Base-by-base conservation (phyloP, 2,888 invertebrate genomes). In the Agonopterix subpropinquella region DNA sequence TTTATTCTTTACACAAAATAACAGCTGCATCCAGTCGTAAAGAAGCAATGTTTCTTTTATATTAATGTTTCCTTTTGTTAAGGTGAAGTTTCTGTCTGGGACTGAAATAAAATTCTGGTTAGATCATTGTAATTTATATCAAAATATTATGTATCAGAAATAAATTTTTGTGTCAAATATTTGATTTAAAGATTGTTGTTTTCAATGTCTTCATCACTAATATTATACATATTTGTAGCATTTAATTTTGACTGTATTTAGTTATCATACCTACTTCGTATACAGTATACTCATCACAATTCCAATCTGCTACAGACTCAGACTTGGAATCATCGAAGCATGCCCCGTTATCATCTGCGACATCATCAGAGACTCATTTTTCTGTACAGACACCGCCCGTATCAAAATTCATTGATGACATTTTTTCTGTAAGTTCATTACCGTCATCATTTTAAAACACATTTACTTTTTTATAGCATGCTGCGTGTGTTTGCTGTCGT, bases 391-490 rank as follows among this genome's bases (percentile, higher is more conserved):
- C 87, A 59, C 84, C 86, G 67, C 75, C 69, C 61, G 80, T 76
- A 56, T 79, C 86, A 47, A 75, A 77, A 71, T 61, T 87, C 56
- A 73, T 88, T 62, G 84, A 78, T 56, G 86, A 80, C 55, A 83
- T 88, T 47, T 75, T 88, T 55, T 75, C 88, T 58, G 88, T 88
- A 83, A 88, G 88, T 87, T 73, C 73, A 79, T 71, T 43, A 48
- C 39, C 39, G 9, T 9, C 9, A 39, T 39, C 39, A n/a, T 39
- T 39, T 39, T 9, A 39, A 5, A 28, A 28, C 28, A 28, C 28
- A 28, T 28, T 28, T 28, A 7, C 7, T 7, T 28, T 28, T 28
- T 28, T 28, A 28, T 28, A 28, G 28, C 28, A 28, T 28, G 28
- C 28, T 4, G 7, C 28, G 28, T 28, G 28, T 28, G 28, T 28